Base-by-base conservation (phyloP, 2,113 vertebrate genomes). In the Apteryx mantelli region DNA sequence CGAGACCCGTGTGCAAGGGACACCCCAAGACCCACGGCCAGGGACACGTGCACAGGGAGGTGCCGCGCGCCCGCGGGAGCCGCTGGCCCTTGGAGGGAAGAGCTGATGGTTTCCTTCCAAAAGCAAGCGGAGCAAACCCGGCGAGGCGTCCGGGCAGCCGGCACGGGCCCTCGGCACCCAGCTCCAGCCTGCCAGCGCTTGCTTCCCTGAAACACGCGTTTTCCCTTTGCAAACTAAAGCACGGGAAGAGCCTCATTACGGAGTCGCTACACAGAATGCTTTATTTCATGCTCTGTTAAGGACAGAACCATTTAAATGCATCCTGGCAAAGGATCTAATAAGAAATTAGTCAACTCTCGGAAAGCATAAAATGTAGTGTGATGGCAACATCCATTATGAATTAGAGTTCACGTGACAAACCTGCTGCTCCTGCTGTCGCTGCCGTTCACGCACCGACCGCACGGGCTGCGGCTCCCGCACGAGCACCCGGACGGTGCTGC, bases 221-320 rank as follows among this genome's bases (percentile, higher is more conserved):
- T 86, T 88, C 88, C 84, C 92, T 95, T 94, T 92, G 50, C 93
- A 93, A 82, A 92, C 42, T 58, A 42, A 77, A 3, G 63, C 69
- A 7, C 75, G 74, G 66, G 64, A 46, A 65, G 79, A 65, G 50
- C 19, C 91, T 93, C 86, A 77, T 92, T 83, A 87, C 53, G 6
- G 86, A 82, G 34, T 21, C 30, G 3, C 70, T 66, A 22, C 42
- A 73, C 74, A 56, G 83, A 71, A 80, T 94, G 86, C 86, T 96
- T 98, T 95, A 93, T 97, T 97, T 97, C 96, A 97, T 87, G 96
- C 96, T 95, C 97, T 95, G 89, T 97, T 97, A 96, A 95, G 95
- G 96, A 89, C 64, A 91, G 90, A 93, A 92, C 88, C 44, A 0
- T 26, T 90, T 91, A 89, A 97, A 90, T 84, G 82, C 93, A 92